Percentiles rank a stretch among this genome's conserved stretches.
phyloP scores from a whole-genome alignment of 2,797 vertebrate genomes.

The Sebastolobus alascanus region DNA sequence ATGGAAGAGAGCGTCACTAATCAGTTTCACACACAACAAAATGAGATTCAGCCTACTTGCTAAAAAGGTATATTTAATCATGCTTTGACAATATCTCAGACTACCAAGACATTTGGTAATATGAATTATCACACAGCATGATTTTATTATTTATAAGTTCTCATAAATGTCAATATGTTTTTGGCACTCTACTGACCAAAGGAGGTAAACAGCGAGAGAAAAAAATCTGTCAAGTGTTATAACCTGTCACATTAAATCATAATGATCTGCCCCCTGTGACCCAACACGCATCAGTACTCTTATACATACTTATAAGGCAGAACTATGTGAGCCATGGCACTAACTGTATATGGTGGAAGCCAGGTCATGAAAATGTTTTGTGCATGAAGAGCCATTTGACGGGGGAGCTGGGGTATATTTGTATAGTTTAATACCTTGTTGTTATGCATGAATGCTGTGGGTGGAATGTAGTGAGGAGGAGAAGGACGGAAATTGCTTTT shows the following conservation, averaged over 20 bases:
- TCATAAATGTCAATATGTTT: constrained; percentile 44
- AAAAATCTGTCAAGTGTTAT: constrained; percentile 40
- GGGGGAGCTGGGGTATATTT: constrained; percentile 42
- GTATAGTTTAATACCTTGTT: constrained; percentile 52
- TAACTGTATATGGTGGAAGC: constrained; percentile 26
- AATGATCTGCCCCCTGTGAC: constrained; percentile 57
- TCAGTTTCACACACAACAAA: constrained; percentile 22
- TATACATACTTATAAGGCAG: constrained; percentile 76
- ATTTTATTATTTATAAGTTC: constrained; percentile 3
- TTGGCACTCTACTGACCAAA: constrained; percentile 32
- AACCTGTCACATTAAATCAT: constrained; percentile 66
- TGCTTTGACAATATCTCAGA: neutral
- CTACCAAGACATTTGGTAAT: neutral
- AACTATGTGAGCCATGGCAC: constrained; percentile 65
- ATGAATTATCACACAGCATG: constrained; percentile 1
- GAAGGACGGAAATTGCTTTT: constrained; percentile 71
- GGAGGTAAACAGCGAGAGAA: constrained; percentile 30
- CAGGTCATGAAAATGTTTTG: constrained; percentile 51
- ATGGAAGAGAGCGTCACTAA: neutral
- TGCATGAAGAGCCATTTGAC: constrained; percentile 41
- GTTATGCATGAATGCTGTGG: constrained; percentile 59
- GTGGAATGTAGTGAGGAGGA: constrained; percentile 62
- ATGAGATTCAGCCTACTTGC: neutral
- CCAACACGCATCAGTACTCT: constrained; percentile 48
- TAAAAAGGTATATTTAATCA: constrained; percentile 6